These are phyloP conservation scores for Stenopsyche tienmushanensis DNA, from an alignment of 1,140 invertebrate species.

Conservation along the genomic window DNA sequence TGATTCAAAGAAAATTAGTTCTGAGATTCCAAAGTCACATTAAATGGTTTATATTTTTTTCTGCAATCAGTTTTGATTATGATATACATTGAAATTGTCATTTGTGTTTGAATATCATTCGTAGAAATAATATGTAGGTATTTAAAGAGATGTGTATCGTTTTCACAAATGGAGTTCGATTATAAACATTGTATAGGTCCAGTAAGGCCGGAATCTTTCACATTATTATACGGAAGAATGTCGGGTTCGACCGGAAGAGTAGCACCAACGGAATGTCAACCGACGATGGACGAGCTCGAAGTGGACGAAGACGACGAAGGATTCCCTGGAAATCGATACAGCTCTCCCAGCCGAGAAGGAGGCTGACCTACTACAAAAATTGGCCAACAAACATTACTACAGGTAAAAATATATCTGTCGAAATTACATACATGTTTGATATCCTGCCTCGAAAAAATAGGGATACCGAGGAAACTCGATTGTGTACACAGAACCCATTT, in stretches of 20 bases:
- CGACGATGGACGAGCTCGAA: constrained; percentile 21
- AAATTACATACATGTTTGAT: too few relatives aligned
- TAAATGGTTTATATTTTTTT: too few relatives aligned
- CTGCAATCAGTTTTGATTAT: too few relatives aligned
- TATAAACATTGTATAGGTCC: constrained; percentile 33
- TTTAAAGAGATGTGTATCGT: too few relatives aligned
- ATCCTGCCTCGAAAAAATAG: too few relatives aligned
- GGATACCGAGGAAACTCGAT: neutral
- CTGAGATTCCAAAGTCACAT: too few relatives aligned
- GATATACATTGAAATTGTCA: too few relatives aligned
- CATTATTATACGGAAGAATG: constrained; percentile 26
- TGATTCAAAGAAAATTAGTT: too few relatives aligned
- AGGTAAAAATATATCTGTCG: constrained; percentile 27
- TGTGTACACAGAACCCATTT: neutral
- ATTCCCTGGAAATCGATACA: constrained; percentile 8
- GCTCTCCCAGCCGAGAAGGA: constrained; percentile 20
- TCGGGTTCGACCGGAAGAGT: neutral
- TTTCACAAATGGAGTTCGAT: too few relatives aligned
- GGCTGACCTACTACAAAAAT: constrained; percentile 33
- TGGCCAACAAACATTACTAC: constrained; percentile 40
- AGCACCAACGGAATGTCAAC: constrained; percentile 35
- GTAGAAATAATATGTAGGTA: too few relatives aligned
- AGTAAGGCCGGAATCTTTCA: constrained; percentile 39
- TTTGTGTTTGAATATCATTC: too few relatives aligned
- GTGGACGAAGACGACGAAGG: constrained; percentile 9